Evolutionary conservation across 1,140 invertebrate genomes (phyloP).

Genomic region (Mizuhopecten yessoensis): DNA sequence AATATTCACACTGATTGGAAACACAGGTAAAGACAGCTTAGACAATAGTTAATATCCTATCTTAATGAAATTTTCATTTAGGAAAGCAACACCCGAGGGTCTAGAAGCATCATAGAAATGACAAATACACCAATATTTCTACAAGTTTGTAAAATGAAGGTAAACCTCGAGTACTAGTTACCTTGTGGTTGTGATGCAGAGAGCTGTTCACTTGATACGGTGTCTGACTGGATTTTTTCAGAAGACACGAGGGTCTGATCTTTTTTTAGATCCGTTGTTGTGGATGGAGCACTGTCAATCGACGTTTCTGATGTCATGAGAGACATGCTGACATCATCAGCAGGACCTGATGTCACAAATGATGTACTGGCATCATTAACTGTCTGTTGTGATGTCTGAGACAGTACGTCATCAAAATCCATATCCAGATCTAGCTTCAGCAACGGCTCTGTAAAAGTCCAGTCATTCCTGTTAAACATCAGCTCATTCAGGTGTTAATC

Average conservation of each 20-base stretch:
- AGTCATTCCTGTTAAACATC: background rate
- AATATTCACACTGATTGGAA: too few species aligned
- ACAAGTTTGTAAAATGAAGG: background rate
- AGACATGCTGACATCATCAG: background rate
- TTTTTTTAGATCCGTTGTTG: background rate
- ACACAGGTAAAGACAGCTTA: too few species aligned
- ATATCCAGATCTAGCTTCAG: slow-evolving; percentile 55
- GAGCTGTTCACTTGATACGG: background rate
- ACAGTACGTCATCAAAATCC: slow-evolving; percentile 56
- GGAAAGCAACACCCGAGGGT: background rate
- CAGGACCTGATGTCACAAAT: background rate
- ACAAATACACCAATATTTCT: background rate
- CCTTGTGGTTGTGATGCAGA: background rate
- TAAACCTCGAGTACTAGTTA: background rate
- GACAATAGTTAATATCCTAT: background rate
- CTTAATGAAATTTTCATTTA: background rate
- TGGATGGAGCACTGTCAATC: background rate
- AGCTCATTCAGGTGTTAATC: background rate
- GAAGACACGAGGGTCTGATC: background rate
- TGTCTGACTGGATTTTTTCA: background rate
- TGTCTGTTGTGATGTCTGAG: slow-evolving; percentile 24
- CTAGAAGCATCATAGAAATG: background rate
- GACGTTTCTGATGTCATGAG: background rate
- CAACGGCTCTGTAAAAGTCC: slow-evolving; percentile 41
- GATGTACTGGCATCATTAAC: background rate